Evolutionary conservation across 1,140 invertebrate species (phyloP), one percentile per base, ranked within the genome.

Genomic region (Sweltsa coloradensis): DNA sequence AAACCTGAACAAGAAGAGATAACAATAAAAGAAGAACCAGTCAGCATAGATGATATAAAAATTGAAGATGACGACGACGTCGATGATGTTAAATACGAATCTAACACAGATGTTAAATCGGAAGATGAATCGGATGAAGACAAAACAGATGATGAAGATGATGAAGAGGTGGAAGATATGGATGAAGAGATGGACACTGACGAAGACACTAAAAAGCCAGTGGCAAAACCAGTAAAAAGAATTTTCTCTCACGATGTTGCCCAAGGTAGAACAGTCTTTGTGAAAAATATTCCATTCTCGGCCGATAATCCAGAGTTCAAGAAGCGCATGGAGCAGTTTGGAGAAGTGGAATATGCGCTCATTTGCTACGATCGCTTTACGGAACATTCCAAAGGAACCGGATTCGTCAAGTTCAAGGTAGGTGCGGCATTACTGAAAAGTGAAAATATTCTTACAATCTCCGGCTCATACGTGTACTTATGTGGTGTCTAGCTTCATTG

Each of bases 341-440:
- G 91, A 0, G 72, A 78, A 0, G 60, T 91, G 2, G 74, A 77
- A 53, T 97, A 96, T 66, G 87, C 86, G 31, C 69, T 91, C 3
- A 66, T 96, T 22, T 94, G 91, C 57, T 73, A 84, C 0, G 89
- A 97, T 68, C 68, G 71, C 26, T 56, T 87, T 5, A 94, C 89
- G 0, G 89, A 93, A 50, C 86, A 92, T 68, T 88, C 90, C 0
- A 93, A 83, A 69, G 93, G 93, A 53, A 86, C 85, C 0, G 89
- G 78, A 19, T 94, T 94, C 68, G 83, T 90, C 6, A 90, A 91
- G 68, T 94, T 91, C 65, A 72, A 70, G 59, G 82, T 85, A 69
- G 68, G 64, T 66, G 53, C n/a, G n/a, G n/a, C n/a, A n/a, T n/a
- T n/a, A n/a, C n/a, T n/a, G n/a, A n/a, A n/a, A n/a, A n/a, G n/a